phyloP scores from a whole-genome alignment of 1,140 invertebrate species.

The Platyscapa corneri region DNA sequence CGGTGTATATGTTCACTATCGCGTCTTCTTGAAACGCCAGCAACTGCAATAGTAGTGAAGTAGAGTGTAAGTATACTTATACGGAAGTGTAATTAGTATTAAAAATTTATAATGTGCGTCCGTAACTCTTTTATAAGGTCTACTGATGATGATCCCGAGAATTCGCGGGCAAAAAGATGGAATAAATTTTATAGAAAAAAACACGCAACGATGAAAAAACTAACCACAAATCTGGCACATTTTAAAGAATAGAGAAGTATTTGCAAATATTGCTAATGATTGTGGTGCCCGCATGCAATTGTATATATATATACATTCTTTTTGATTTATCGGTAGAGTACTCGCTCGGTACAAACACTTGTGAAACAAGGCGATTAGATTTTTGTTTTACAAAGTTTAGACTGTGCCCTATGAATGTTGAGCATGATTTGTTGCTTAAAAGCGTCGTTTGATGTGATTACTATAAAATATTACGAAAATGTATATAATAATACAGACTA shows the following conservation, averaged over 20 bases:
- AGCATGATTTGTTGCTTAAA: too few relatives aligned
- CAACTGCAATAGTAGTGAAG: not conserved
- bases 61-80: not conserved
- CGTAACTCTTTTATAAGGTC: not conserved
- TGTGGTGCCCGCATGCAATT: not conserved
- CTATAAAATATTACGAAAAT: too few relatives aligned
- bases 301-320: not conserved
- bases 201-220: not conserved
- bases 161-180: too few relatives aligned
- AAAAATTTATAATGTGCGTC: not conserved
- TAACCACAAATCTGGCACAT: slow-evolving; percentile 47
- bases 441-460: too few relatives aligned
- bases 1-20: not conserved
- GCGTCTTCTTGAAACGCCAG: not conserved
- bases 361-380: not conserved
- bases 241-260: not conserved
- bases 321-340: not conserved
- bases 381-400: too few relatives aligned
- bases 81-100: not conserved
- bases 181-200: slow-evolving; percentile 9
- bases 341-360: not conserved
- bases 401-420: too few relatives aligned
- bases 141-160: not conserved
- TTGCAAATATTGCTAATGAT: not conserved
- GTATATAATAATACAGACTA: too few relatives aligned